Percentiles rank a stretch among this genome's conserved stretches.
These are phyloP conservation scores for Lamellibrachia luymesi DNA, from an alignment of 1,140 invertebrate genomes.

Conservation along the genomic window DNA sequence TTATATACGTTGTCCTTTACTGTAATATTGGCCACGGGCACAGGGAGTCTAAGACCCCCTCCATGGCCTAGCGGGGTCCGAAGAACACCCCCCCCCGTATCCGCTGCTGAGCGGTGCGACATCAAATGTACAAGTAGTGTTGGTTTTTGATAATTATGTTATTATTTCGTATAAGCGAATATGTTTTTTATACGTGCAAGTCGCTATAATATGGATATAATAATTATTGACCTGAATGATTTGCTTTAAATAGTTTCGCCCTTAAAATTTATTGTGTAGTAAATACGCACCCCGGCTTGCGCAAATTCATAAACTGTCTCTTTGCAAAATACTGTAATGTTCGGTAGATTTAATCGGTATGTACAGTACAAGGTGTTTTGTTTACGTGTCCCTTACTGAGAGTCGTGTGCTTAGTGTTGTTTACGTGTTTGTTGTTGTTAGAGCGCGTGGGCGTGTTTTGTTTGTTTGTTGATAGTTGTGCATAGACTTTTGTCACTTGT, in stretches of 20 bases:
- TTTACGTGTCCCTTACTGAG: neutral
- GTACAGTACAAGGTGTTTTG: neutral
- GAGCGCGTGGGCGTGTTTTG: neutral
- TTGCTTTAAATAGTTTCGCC: neutral
- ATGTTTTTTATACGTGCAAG: too few species aligned
- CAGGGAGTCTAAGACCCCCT: too few species aligned
- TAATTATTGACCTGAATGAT: neutral
- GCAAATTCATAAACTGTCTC: neutral
- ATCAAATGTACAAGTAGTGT: too few species aligned
- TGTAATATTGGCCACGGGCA: too few species aligned
- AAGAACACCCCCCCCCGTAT: too few species aligned
- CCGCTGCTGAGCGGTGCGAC: too few species aligned
- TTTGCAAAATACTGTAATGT: neutral
- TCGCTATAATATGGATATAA: too few species aligned
- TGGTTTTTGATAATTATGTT: too few species aligned
- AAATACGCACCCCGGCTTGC: neutral
- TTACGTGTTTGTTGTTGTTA: neutral
- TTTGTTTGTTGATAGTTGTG: slow-evolving; percentile 1
- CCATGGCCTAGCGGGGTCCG: too few species aligned
- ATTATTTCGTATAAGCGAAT: too few species aligned
- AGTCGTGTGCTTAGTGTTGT: neutral
- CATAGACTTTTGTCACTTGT: neutral
- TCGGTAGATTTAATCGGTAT: neutral
- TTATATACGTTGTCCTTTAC: too few species aligned
- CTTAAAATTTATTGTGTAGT: neutral